Conservation (phyloP, 2,797 vertebrate species). For the Helarctos malayanus region DNA sequence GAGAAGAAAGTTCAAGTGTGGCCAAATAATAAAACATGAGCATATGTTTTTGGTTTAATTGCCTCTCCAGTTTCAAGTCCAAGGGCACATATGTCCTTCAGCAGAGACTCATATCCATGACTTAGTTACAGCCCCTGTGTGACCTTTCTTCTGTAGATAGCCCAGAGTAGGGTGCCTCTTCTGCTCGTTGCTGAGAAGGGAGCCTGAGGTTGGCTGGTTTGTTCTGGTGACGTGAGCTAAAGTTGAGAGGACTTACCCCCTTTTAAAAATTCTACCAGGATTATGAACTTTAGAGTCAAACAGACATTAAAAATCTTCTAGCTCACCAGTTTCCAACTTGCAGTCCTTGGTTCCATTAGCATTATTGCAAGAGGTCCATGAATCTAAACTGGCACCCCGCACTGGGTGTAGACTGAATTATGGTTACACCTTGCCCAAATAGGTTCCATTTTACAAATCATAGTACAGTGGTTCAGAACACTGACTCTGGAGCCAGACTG, state of each 20-base stretch:
- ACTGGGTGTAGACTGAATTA: not conserved
- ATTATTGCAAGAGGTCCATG: not conserved
- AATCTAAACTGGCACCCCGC: not conserved
- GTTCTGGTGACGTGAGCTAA: not conserved
- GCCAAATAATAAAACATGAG: not conserved
- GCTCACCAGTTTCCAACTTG: not conserved
- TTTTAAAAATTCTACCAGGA: not conserved
- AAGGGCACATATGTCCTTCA: not conserved
- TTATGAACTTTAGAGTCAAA: not conserved
- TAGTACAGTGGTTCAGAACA: not conserved
- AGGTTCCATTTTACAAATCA: not conserved
- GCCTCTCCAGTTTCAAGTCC: not conserved
- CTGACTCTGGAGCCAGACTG: not conserved
- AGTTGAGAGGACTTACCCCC: not conserved
- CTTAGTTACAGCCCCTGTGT: not conserved
- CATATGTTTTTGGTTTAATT: not conserved
- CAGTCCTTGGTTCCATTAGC: not conserved
- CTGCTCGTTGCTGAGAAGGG: not conserved
- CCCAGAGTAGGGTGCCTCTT: not conserved
- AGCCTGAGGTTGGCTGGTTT: not conserved
- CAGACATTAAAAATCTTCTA: not conserved
- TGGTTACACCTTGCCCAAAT: not conserved
- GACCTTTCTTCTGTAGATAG: not conserved
- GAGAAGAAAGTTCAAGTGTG: not conserved
- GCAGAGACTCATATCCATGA: not conserved